A percentile compares a stretch with the other conserved stretches of the same genome.
phyloP scores from a whole-genome alignment of 2,888 invertebrate genomes.

The Rhabditoides inermis region DNA sequence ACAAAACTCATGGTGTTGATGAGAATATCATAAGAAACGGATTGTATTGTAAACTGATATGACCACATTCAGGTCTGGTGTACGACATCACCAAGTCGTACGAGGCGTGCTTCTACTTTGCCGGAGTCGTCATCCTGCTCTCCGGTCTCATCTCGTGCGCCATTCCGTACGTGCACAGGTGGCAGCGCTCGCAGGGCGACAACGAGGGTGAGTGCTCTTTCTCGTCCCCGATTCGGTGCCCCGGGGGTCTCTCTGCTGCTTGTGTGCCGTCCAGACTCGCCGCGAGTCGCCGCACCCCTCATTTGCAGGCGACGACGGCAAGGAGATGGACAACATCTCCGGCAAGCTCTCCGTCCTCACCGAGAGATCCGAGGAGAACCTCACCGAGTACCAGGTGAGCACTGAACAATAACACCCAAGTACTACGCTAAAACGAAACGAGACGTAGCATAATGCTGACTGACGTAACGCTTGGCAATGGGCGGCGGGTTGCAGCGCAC shows the following conservation, averaged over 20 bases:
- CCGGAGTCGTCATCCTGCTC: constrained; percentile 75
- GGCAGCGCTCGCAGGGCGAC: constrained; percentile 27
- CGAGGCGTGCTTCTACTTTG: constrained; percentile 82
- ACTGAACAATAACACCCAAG: constrained; percentile 14
- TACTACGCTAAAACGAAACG: background rate
- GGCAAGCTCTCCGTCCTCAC: constrained; percentile 50
- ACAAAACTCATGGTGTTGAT: background rate
- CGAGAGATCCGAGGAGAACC: constrained; percentile 46
- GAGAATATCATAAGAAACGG: too few species aligned
- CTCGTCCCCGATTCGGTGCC: too few species aligned
- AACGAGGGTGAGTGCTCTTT: constrained; percentile 42
- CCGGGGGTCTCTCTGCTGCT: too few species aligned
- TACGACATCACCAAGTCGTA: constrained; percentile 79
- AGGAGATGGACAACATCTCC: constrained; percentile 39
- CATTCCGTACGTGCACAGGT: constrained; percentile 38
- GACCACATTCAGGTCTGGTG: constrained; percentile 69
- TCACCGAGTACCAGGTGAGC: constrained; percentile 47
- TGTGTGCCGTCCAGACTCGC: too few species aligned
- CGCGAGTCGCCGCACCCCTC: too few species aligned
- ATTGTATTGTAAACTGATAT: background rate
- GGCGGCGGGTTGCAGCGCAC: constrained; percentile 23
- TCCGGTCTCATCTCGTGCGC: constrained; percentile 70
- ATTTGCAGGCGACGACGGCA: constrained; percentile 16
- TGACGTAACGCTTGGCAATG: background rate
- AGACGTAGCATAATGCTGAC: background rate